Percentiles rank a stretch among this genome's conserved stretches.
phyloP scores from a whole-genome alignment of 2,113 vertebrate genomes.

The Calonectris borealis region DNA sequence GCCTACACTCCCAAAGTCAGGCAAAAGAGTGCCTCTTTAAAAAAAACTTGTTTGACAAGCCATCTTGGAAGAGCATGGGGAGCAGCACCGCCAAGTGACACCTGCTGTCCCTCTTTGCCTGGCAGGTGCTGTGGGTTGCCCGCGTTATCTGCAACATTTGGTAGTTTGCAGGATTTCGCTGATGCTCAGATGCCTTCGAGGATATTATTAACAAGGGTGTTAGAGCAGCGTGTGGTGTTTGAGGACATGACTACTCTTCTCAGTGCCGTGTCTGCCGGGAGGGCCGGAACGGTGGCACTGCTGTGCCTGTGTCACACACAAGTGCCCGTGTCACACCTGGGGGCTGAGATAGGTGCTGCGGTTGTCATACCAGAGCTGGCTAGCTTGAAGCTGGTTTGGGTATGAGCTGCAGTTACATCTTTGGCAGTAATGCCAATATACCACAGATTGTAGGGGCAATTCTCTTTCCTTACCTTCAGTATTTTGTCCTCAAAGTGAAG shows the following conservation, averaged over 20 bases:
- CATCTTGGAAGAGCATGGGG: not conserved
- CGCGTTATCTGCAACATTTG: not conserved
- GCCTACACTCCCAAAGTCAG: not conserved
- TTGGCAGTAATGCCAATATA: not conserved
- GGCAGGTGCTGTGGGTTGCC: not conserved
- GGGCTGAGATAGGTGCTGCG: not conserved
- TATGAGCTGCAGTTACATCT: not conserved
- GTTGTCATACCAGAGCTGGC: rapidly evolving
- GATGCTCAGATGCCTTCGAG: not conserved
- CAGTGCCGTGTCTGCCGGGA: not conserved
- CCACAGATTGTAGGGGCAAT: not conserved
- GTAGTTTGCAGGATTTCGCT: not conserved
- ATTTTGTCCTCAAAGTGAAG: not conserved
- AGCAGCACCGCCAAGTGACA: not conserved
- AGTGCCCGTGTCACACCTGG: not conserved
- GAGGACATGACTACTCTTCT: not conserved
- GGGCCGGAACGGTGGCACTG: not conserved
- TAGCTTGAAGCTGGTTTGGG: not conserved
- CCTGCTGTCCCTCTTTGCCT: not conserved
- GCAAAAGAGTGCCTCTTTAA: not conserved
- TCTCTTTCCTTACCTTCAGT: not conserved
- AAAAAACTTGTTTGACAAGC: not conserved
- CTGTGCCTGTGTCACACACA: not conserved
- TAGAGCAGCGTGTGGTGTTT: not conserved
- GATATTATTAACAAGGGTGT: not conserved